Base-by-base conservation (phyloP, 2,797 vertebrate genomes). In the Rousettus madagascariensis region DNA sequence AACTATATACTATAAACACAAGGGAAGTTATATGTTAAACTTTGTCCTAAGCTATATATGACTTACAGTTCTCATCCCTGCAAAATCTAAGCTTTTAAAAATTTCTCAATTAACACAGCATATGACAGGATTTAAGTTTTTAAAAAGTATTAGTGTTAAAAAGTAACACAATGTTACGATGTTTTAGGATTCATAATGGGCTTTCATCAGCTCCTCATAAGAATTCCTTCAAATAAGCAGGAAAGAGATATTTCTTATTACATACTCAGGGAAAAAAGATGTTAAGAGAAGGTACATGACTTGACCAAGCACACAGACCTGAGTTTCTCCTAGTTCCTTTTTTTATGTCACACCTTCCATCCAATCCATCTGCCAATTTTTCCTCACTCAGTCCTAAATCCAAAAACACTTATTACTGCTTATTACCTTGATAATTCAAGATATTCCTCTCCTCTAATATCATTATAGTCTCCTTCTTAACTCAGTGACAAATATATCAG, bases 61-160 rank as follows among this genome's bases (percentile, higher is more conserved):
- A 53, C 17, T 90, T 77, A 77, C 17, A 65, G 17, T 68, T 93
- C 69, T 75, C 95, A 93, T 49, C 8, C 24, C 28, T 91, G 7
- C 41, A 55, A 95, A 95, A 90, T 74, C 26, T 72, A 83, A 92
- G n/a, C 30, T 91, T 95, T 72, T 61, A 61, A 46, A 82, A 82
- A 83, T 41, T 80, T 94, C 68, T 96, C 82, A 51, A 88, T 74
- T 93, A 95, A 72, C 11, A 84, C 91, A n/a, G 12, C 33, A 57
- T 66, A 49, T 17, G 49, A 49, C 15, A 16, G 46, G 74, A 85
- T 91, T 84, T 91, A 84, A 88, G 61, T 11, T 86, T 51, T 96
- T 83, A 57, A 92, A 92, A 86, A 82, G 24, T 46, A 78, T 49
- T 49, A 49, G 15, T 86, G 57, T 96, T 86, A 57, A 92, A 94